A percentile compares a stretch with the other conserved stretches of the same genome.
Evolutionary conservation across 2,888 invertebrate genomes (phyloP).

Genomic region (Brachycybe producta): DNA sequence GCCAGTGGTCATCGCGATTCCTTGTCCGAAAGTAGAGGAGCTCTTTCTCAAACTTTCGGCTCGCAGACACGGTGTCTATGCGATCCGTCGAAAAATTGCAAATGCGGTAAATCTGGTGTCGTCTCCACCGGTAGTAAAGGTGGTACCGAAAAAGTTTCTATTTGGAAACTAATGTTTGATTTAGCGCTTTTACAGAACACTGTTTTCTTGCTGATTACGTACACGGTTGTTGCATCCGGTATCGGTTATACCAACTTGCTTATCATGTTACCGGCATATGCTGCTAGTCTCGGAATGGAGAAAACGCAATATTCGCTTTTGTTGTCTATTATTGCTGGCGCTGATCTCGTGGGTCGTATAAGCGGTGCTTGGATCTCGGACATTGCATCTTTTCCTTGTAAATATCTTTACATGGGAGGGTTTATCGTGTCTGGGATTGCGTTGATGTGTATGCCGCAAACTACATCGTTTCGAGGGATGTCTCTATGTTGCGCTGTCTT

Average conservation of each 20-base stretch:
- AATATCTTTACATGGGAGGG: conserved; percentile 69
- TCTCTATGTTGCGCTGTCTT: conserved; percentile 60
- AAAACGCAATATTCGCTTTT: conserved; percentile 57
- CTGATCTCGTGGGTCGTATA: conserved; percentile 68
- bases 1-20: conserved; percentile 15
- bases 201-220: conserved; percentile 63
- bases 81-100: not conserved
- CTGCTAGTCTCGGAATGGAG: conserved; percentile 53
- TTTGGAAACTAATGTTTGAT: conserved; percentile 45
- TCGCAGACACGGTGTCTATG: not conserved
- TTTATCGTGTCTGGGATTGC: conserved; percentile 62
- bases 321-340: conserved; percentile 62
- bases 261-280: conserved; percentile 65
- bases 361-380: conserved; percentile 76
- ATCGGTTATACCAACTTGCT: conserved; percentile 78
- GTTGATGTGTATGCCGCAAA: conserved; percentile 52
- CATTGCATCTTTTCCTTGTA: conserved; percentile 57
- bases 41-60: conserved; percentile 8
- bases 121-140: not conserved
- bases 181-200: conserved; percentile 59
- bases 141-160: conserved; percentile 38
- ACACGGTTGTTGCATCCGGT: conserved; percentile 73
- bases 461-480: conserved; percentile 35
- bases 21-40: conserved; percentile 17
- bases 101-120: not conserved